Evolutionary conservation across 2,797 vertebrate genomes (phyloP).

Genomic region (Apogon hyalosoma): DNA sequence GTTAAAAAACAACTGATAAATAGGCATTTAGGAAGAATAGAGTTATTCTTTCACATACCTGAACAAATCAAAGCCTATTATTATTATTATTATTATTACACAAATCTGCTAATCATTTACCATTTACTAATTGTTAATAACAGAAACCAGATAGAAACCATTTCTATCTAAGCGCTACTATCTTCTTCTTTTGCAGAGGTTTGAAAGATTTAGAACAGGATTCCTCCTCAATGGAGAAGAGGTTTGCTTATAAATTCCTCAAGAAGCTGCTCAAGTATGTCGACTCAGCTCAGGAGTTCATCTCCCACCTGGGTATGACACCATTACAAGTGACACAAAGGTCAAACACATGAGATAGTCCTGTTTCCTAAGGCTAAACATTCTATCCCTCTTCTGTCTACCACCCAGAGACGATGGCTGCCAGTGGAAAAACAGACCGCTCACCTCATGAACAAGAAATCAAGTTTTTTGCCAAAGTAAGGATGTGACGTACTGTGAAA

Average conservation of each 20-base stretch:
- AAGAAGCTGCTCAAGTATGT: slow-evolving; percentile 98
- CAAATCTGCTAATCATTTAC: no score
- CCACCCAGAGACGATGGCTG: slow-evolving; percentile 92
- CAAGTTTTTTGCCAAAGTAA: slow-evolving; percentile 99
- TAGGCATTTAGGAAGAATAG: no score
- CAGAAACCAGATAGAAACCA: no score
- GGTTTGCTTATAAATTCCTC: slow-evolving; percentile 97
- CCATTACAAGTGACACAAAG: neutral
- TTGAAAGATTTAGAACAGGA: slow-evolving; percentile 93
- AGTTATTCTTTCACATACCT: no score
- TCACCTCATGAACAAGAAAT: slow-evolving; percentile 98
- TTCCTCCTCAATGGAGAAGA: slow-evolving; percentile 97
- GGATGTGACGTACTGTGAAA: slow-evolving; percentile 24
- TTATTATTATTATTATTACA: no score
- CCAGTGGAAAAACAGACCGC: slow-evolving; percentile 93
- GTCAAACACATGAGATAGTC: neutral
- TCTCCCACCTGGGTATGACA: slow-evolving; percentile 92
- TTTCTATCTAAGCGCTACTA: slow-evolving; percentile 1
- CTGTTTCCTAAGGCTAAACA: neutral
- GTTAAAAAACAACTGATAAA: no score
- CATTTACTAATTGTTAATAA: no score
- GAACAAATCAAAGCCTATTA: no score
- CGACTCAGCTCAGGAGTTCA: slow-evolving; percentile 97
- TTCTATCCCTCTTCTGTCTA: slow-evolving; percentile 46
- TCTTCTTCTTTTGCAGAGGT: slow-evolving; percentile 80